Evolutionary conservation across 2,888 invertebrate genomes (phyloP).

Genomic region (Ceriagrion tenellum): DNA sequence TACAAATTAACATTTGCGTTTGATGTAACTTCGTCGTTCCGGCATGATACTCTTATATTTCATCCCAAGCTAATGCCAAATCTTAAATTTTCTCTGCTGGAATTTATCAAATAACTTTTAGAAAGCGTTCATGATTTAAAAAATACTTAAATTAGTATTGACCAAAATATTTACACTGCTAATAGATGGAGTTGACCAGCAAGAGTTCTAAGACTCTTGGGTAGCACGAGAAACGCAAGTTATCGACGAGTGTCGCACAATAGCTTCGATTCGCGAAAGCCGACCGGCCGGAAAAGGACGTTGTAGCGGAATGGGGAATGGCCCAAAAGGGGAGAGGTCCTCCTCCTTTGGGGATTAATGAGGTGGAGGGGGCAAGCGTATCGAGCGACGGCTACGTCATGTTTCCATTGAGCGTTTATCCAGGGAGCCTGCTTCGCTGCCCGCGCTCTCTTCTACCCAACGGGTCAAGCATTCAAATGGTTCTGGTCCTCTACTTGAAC

Average conservation of each 20-base stretch:
- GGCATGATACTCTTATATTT: too few species aligned
- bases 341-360: not conserved
- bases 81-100: too few species aligned
- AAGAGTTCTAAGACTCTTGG: too few species aligned
- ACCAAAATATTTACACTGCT: too few species aligned
- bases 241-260: not conserved
- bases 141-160: too few species aligned
- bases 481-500: not conserved
- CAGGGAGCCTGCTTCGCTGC: not conserved
- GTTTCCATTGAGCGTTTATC: not conserved
- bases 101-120: not conserved
- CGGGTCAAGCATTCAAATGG: not conserved
- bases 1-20: too few species aligned
- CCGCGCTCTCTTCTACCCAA: not conserved
- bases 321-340: not conserved
- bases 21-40: too few species aligned
- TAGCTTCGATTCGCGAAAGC: not conserved
- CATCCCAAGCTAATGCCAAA: too few species aligned
- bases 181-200: not conserved
- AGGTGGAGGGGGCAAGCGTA: not conserved
- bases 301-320: not conserved
- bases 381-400: not conserved
- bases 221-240: not conserved
- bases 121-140: too few species aligned
- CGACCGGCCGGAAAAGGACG: not conserved